Base-by-base conservation (phyloP, 2,797 vertebrate species). In the Chloroceryle amazona region DNA sequence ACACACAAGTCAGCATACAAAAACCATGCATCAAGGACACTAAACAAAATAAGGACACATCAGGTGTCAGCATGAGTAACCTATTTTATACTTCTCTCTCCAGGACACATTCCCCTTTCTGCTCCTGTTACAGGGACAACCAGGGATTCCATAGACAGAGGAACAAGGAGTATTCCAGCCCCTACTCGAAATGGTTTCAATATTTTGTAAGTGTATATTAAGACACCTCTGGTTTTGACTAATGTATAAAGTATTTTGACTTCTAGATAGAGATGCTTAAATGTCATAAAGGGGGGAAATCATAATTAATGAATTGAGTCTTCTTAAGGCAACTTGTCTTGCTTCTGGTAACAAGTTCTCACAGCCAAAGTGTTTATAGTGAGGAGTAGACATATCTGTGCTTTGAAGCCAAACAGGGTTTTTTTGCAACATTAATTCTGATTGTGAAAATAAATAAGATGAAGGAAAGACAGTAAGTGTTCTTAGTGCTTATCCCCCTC, bases 361-460 rank as follows among this genome's bases (percentile, higher is more conserved):
- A 60, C 5, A 60, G 13, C 20, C 57, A 61, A 58, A 46, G 62
- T 16, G 13, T 79, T 95, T 91, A 28, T 20, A 72, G 44, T 22
- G 28, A 88, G 37, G 41, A 72, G 9, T 7, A 81, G 46, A 44
- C 5, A 35, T 52, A 83, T 10, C 41, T 76, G 12, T 29, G 25
- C 28, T 94, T 91, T 86, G 87, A 94, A 96, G 44, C 5, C 68
- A 58, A 86, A 68, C 13, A 71, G 35, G 5, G 3, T 26, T 66
- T 88, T 79, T 79, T 52, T 79, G 42, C 35, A 60, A 73, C 21
- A 73, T 10, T 89, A 81, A 79, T 75, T 91, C 35, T 66, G 18
- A 79, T 9, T 41, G 21, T n/a, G 68, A 86, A 91, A 95, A 93
- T 67, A 89, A 93, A 86, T 33, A 66, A 84, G 60, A 67, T 52